These are phyloP conservation scores for Samia ricini DNA, from an alignment of 1,140 invertebrate species.

Conservation along the genomic window DNA sequence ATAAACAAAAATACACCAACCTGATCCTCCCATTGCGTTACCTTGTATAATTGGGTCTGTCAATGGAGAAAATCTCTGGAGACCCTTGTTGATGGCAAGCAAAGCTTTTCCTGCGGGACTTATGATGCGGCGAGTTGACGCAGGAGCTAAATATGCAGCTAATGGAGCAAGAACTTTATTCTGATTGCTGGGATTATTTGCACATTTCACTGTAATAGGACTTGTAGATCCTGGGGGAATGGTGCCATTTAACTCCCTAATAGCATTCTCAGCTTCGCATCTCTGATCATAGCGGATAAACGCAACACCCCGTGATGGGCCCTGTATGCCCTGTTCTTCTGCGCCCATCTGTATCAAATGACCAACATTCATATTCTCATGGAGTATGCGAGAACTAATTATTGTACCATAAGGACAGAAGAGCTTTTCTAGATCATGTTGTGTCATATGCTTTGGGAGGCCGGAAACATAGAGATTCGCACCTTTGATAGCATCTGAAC, in stretches of 20 bases:
- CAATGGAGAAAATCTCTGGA: conserved; percentile 91
- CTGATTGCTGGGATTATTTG: conserved; percentile 81
- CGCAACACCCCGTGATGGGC: conserved; percentile 80
- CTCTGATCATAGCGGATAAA: conserved; percentile 81
- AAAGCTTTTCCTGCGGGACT: conserved; percentile 83
- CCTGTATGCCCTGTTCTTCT: conserved; percentile 64
- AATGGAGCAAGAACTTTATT: conserved; percentile 76
- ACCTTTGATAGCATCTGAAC: conserved; percentile 93
- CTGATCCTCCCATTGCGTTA: conserved; percentile 85
- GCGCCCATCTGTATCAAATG: conserved; percentile 67
- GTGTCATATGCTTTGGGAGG: conserved; percentile 90
- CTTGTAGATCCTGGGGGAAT: conserved; percentile 79
- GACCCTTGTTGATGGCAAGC: conserved; percentile 93
- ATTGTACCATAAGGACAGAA: conserved; percentile 90
- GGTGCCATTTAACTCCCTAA: conserved; percentile 80
- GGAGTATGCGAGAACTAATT: conserved; percentile 92
- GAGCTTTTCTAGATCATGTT: conserved; percentile 90
- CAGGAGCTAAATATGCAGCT: conserved; percentile 75
- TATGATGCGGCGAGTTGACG: conserved; percentile 75
- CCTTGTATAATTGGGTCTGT: conserved; percentile 88
- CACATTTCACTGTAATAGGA: conserved; percentile 81
- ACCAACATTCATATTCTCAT: conserved; percentile 88
- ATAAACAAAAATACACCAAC: conserved; percentile 96
- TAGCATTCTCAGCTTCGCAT: conserved; percentile 79
- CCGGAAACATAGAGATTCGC: conserved; percentile 94